Percentiles rank a stretch among this genome's conserved stretches.
phyloP scores from a whole-genome alignment of 2,113 vertebrate genomes.

The Esox niger region DNA sequence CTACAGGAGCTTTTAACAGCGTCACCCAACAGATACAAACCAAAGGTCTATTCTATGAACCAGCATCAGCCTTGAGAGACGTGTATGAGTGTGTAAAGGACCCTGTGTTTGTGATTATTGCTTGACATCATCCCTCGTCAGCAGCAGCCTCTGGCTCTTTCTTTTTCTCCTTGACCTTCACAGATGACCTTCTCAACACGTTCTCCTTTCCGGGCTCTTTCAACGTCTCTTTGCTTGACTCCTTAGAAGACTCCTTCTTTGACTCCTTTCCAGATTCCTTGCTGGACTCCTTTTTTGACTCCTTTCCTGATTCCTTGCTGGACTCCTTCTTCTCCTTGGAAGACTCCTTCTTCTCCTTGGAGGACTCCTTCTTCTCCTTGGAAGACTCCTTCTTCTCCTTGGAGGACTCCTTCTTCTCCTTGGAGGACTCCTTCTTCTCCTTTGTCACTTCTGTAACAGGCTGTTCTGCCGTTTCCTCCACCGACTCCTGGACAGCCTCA shows the following conservation, averaged over 20 bases:
- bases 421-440: constrained; percentile 40
- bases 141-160: constrained; percentile 54
- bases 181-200: constrained; percentile 60
- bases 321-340: constrained; percentile 50
- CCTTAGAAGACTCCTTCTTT: constrained; percentile 28
- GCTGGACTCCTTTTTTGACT: constrained; percentile 49
- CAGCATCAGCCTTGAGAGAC: not conserved
- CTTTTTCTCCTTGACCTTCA: constrained; percentile 72
- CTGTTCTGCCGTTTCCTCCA: constrained; percentile 22
- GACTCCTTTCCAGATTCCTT: constrained; percentile 48
- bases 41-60: constrained; percentile 35
- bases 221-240: constrained; percentile 44
- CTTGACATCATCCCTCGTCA: constrained; percentile 51
- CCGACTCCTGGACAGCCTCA: constrained; percentile 21
- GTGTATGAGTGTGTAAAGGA: constrained; percentile 9
- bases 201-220: constrained; percentile 58
- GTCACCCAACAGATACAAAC: constrained; percentile 18
- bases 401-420: constrained; percentile 44
- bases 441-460: constrained; percentile 44
- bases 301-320: constrained; percentile 40
- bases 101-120: constrained; percentile 6
- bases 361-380: constrained; percentile 49
- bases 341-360: constrained; percentile 55
- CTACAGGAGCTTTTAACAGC: not conserved
- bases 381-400: too few species aligned